Base-by-base conservation (phyloP, 2,113 vertebrate genomes). In the Pithys albifrons region DNA sequence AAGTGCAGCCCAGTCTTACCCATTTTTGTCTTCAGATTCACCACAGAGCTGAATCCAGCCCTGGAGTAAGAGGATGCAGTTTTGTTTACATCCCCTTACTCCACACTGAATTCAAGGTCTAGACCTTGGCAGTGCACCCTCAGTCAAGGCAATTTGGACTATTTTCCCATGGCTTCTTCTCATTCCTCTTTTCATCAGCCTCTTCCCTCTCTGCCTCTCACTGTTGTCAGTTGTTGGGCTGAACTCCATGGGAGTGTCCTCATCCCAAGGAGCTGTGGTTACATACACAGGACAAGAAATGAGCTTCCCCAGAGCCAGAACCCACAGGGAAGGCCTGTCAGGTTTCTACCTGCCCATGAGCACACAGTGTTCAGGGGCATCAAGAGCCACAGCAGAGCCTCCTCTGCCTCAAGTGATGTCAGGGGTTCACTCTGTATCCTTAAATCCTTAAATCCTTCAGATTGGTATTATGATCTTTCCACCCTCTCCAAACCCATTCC, bases 101-200 rank as follows among this genome's bases (percentile, higher is more conserved):
- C 69, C 61, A 61, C 3, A 0, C 73, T 70, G 64, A 64, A 91
- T 85, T 81, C 92, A 74, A 67, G 55, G 79, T 81, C 69, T 39
- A 29, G 93, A 72, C 85, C 88, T 96, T 85, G 54, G 79, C 18
- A 2, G n/a, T 16, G 22, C 39, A 86, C 45, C 52, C 91, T 86
- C 31, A 0, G 51, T 71, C 76, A 75, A 87, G 79, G 73, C 89
- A 93, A 81, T 87, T 2, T 25, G 86, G 91, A 61, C 85, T 95
- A 19, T 88, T 95, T 96, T 95, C 91, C 85, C 88, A 87, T 82
- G 66, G 58, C 83, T 92, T 74, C 71, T 83, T 92, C 77, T 95
- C 86, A 78, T 91, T 91, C 79, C 52, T 86, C 51, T 72, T 79
- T 85, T 71, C 65, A 54, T 49, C 85, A 77, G 85, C 73, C 87